These are phyloP conservation scores for Nebria salina DNA, from an alignment of 2,888 invertebrate genomes.

Conservation along the genomic window DNA sequence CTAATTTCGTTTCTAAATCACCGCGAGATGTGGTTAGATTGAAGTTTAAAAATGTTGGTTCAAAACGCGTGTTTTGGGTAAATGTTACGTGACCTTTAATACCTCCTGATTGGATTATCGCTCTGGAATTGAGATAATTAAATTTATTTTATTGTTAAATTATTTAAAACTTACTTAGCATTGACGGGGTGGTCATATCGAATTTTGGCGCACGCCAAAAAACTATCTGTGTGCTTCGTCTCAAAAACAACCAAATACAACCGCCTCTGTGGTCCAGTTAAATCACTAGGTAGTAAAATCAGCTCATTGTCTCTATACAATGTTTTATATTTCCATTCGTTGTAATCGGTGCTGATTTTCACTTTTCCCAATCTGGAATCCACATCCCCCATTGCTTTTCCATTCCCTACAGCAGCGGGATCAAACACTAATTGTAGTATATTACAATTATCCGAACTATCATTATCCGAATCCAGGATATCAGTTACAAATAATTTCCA, in stretches of 20 bases:
- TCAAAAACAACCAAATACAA: conserved; percentile 86
- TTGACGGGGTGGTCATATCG: conserved; percentile 72
- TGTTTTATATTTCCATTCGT: conserved; percentile 66
- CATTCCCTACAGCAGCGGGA: conserved; percentile 71
- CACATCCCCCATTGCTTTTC: conserved; percentile 81
- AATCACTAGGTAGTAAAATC: conserved; percentile 76
- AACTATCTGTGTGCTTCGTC: conserved; percentile 77
- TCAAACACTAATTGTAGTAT: conserved; percentile 86
- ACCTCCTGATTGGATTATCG: conserved; percentile 78
- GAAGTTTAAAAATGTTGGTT: conserved; percentile 83
- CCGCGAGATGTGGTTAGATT: conserved; percentile 73
- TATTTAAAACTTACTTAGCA: conserved; percentile 71
- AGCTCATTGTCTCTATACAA: conserved; percentile 77
- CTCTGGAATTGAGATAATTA: conserved; percentile 63
- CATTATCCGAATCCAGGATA: conserved; percentile 79
- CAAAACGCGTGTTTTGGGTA: conserved; percentile 82
- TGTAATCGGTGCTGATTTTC: conserved; percentile 73
- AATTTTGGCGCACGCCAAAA: conserved; percentile 85
- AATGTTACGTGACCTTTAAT: conserved; percentile 83
- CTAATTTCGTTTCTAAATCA: conserved; percentile 74
- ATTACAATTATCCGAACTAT: conserved; percentile 80
- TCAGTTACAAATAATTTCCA: conserved; percentile 94
- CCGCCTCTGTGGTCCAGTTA: conserved; percentile 78
- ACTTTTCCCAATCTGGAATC: conserved; percentile 80
- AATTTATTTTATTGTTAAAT: not conserved